Base-by-base conservation (phyloP, 2,797 vertebrate genomes). In the Heteromormyrus szaboi region DNA sequence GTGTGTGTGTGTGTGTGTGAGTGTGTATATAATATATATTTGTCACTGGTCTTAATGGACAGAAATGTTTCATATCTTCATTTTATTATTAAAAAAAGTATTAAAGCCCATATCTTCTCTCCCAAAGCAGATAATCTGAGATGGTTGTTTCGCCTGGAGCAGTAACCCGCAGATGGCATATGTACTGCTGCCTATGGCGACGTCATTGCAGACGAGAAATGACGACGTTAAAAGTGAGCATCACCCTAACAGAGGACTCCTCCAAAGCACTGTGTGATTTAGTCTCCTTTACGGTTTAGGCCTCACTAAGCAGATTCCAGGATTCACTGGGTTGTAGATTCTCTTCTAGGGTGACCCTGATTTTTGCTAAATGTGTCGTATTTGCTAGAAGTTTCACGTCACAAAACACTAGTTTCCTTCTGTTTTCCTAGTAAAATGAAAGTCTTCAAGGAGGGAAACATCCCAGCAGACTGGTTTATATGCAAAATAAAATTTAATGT, bases 371-470 rank as follows among this genome's bases (percentile, higher is more conserved):
- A 41, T 7, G 19, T 3, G 5, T 19, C 2, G 1, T 22, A 65
- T 88, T 88, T 54, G 22, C 19, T 65, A 46, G 79, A 85, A 85
- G 56, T 76, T 65, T 17, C 29, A 29, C 2, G 8, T 44, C 41
- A 68, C 33, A 48, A 44, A 46, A 83, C 9, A 17, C 44, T 14
- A 3, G 41, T 37, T 76, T 48, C 37, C 53, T 48, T 84, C 88
- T 62, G 54, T 48, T 85, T 88, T 85, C 53, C 79, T 14, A 46
- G 88, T 56, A 88, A 56, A 56, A 7, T 3, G 50, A 88, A 22
- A 37, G 14, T 14, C 48, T 14, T 54, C 8, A 22, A 14, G 37
- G 19, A 50, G 54, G 29, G 87, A 83, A 83, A 46, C 76, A 59
- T 1, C 1, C 25, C 76, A 37, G 76, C 41, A 88, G 37, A 83